phyloP scores from a whole-genome alignment of 64 coral and sea anemone genomes.

The Orbicella faveolata region DNA sequence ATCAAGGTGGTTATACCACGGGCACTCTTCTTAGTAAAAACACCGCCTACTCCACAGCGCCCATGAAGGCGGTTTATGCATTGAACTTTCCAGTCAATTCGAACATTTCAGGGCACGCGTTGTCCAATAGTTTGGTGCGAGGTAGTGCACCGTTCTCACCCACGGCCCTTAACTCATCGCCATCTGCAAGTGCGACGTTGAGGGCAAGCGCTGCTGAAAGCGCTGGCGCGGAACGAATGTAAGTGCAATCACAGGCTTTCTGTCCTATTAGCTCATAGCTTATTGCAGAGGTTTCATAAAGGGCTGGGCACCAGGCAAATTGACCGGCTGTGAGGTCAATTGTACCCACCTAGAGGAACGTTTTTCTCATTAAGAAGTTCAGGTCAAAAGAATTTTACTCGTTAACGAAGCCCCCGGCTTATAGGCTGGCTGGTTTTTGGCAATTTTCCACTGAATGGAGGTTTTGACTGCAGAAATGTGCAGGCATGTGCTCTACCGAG shows the following conservation, averaged over 20 bases:
- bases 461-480: too few relatives aligned
- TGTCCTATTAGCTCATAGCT: not conserved
- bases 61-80: slow-evolving; percentile 86
- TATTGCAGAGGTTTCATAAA: too few relatives aligned
- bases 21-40: slow-evolving; percentile 44
- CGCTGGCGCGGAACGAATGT: slow-evolving; percentile 16
- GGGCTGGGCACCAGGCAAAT: too few relatives aligned
- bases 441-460: too few relatives aligned
- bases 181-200: slow-evolving; percentile 38
- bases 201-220: slow-evolving; percentile 54
- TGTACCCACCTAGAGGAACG: too few relatives aligned
- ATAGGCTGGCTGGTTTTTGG: too few relatives aligned
- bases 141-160: slow-evolving; percentile 91
- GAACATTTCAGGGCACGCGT: slow-evolving; percentile 20
- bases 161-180: slow-evolving; percentile 60
- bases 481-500: too few relatives aligned
- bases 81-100: slow-evolving; percentile 94
- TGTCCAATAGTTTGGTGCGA: slow-evolving; percentile 77
- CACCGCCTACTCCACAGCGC: slow-evolving; percentile 86
- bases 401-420: too few relatives aligned
- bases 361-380: too few relatives aligned
- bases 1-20: slow-evolving; percentile 37
- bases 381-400: too few relatives aligned
- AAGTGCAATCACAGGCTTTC: not conserved
- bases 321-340: too few relatives aligned